Conservation (phyloP, 1,140 invertebrate genomes). For the Dendroctonus ponderosae region DNA sequence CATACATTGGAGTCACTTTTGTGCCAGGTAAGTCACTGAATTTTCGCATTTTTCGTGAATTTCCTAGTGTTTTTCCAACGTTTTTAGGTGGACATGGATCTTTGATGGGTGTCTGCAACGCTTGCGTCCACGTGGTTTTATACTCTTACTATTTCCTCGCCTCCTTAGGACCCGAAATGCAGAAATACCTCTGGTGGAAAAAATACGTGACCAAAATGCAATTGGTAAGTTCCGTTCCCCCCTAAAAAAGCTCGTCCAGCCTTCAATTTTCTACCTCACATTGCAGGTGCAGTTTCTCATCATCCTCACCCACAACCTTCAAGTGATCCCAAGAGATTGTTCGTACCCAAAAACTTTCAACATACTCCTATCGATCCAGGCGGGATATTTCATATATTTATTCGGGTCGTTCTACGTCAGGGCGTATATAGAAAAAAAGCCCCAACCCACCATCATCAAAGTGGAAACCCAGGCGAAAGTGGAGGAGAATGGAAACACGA, state of each 20-base stretch:
- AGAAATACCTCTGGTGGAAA: slow-evolving; percentile 92
- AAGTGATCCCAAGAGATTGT: slow-evolving; percentile 63
- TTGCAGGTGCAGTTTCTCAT: slow-evolving; percentile 76
- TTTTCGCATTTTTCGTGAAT: no score
- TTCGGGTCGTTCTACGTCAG: slow-evolving; percentile 81
- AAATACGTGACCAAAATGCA: slow-evolving; percentile 83
- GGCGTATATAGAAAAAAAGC: slow-evolving; percentile 62
- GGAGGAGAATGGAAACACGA: slow-evolving; percentile 8
- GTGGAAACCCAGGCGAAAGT: slow-evolving; percentile 7
- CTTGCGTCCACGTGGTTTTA: slow-evolving; percentile 82
- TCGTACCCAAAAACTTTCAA: slow-evolving; percentile 67
- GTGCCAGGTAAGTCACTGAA: slow-evolving; percentile 53
- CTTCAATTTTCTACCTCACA: neutral
- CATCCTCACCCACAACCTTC: slow-evolving; percentile 70
- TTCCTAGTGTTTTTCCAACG: neutral
- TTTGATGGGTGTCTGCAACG: slow-evolving; percentile 80
- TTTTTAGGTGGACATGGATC: slow-evolving; percentile 75
- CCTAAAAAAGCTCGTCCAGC: no score
- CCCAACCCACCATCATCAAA: slow-evolving; percentile 28
- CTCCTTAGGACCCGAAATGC: slow-evolving; percentile 75
- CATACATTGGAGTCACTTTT: slow-evolving; percentile 86
- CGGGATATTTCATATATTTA: slow-evolving; percentile 77
- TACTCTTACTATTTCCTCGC: slow-evolving; percentile 82
- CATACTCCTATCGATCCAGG: slow-evolving; percentile 69
- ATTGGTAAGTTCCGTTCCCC: slow-evolving; percentile 61